Conservation (phyloP, 2,888 invertebrate genomes). For the Dioctria rufipes region DNA sequence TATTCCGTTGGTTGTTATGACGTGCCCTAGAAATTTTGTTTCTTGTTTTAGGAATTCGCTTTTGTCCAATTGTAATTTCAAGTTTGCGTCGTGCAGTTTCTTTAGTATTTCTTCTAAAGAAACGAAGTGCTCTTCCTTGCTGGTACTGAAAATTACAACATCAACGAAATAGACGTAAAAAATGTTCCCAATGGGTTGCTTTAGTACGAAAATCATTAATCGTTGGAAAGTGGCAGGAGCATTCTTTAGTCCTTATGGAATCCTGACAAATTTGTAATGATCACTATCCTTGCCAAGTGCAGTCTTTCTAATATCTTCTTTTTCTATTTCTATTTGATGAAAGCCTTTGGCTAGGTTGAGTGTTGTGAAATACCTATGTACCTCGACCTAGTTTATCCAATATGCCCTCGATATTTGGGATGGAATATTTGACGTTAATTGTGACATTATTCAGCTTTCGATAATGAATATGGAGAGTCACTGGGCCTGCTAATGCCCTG, state of each 20-base stretch:
- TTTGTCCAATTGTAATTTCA: slow-evolving; percentile 28
- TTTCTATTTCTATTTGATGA: slow-evolving; percentile 37
- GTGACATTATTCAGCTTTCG: neutral
- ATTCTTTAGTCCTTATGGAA: no score
- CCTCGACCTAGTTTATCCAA: slow-evolving; percentile 58
- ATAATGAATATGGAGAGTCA: neutral
- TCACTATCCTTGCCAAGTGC: slow-evolving; percentile 36
- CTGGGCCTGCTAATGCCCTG: slow-evolving; percentile 8
- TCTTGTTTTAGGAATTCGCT: neutral
- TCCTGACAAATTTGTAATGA: no score
- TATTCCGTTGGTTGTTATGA: slow-evolving; percentile 1
- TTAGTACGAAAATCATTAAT: slow-evolving; percentile 48
- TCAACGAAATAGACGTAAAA: slow-evolving; percentile 41
- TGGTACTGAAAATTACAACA: no score
- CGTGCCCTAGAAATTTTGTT: neutral
- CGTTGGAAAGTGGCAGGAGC: no score
- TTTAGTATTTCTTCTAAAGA: neutral
- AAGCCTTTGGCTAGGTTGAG: slow-evolving; percentile 62
- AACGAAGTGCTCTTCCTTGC: no score
- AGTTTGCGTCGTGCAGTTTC: slow-evolving; percentile 28
- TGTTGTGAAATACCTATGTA: slow-evolving; percentile 58
- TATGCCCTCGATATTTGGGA: slow-evolving; percentile 60
- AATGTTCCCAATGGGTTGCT: slow-evolving; percentile 59
- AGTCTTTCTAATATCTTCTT: slow-evolving; percentile 45
- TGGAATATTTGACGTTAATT: slow-evolving; percentile 60